phyloP scores from a whole-genome alignment of 1,140 invertebrate species.

The Drosophila sucinea region DNA sequence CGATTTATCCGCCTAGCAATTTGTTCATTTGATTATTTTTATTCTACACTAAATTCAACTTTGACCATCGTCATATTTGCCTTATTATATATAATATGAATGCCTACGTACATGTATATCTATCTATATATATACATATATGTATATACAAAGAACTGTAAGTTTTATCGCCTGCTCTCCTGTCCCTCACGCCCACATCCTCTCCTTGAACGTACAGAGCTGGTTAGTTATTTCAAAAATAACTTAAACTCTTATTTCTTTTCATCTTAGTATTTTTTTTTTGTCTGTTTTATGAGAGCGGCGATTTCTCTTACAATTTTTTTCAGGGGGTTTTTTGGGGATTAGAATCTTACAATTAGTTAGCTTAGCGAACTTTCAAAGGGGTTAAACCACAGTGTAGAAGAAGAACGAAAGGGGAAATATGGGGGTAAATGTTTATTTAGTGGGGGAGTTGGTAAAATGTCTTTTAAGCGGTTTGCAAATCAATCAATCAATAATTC shows the following conservation, averaged over 20 bases:
- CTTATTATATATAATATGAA: constrained; percentile 78
- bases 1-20: constrained; percentile 8
- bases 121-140: constrained; percentile 29
- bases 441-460: neutral
- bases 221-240: constrained; percentile 43
- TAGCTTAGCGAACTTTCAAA: constrained; percentile 37
- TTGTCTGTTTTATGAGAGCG: neutral
- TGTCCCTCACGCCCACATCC: neutral
- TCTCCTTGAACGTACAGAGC: neutral
- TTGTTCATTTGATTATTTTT: constrained; percentile 1
- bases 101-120: constrained; percentile 13
- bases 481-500: constrained; percentile 43
- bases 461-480: constrained; percentile 17
- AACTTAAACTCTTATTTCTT: constrained; percentile 6
- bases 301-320: constrained; percentile 36
- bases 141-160: constrained; percentile 33
- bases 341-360: constrained; percentile 17
- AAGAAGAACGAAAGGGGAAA: no score
- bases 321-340: constrained; percentile 9
- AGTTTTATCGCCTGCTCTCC: constrained; percentile 15
- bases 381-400: neutral
- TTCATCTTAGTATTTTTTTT: constrained; percentile 7
- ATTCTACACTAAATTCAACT: constrained; percentile 22
- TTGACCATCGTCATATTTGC: constrained; percentile 70
- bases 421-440: neutral